A percentile compares a stretch with the other conserved stretches of the same genome.
Conservation (phyloP, 1,140 invertebrate species). For the Drosophila saltans region DNA sequence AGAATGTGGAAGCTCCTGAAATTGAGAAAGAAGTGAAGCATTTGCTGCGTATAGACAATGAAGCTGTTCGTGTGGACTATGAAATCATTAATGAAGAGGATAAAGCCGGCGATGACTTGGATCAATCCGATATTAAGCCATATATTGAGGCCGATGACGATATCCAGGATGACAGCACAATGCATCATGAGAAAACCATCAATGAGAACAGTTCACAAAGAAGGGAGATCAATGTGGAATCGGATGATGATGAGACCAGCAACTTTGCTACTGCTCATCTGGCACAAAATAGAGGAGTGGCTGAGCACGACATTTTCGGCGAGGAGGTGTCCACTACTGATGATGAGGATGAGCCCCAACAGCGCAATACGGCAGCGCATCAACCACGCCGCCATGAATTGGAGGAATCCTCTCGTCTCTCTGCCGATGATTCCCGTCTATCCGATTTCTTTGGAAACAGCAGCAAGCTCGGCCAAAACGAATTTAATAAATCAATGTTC, state of each 20-base stretch:
- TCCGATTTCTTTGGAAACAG: constrained; percentile 86
- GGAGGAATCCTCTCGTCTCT: constrained; percentile 91
- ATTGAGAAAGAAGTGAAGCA: constrained; percentile 98
- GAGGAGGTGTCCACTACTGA: constrained; percentile 93
- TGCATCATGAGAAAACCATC: constrained; percentile 59
- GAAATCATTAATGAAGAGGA: constrained; percentile 96
- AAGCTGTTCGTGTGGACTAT: constrained; percentile 95
- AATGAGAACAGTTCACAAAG: constrained; percentile 57
- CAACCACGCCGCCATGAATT: constrained; percentile 86
- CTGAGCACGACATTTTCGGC: constrained; percentile 94
- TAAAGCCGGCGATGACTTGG: constrained; percentile 82
- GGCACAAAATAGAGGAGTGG: constrained; percentile 80
- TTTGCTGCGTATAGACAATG: constrained; percentile 95
- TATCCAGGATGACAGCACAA: constrained; percentile 66
- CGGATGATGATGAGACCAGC: constrained; percentile 76
- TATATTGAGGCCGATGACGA: constrained; percentile 85
- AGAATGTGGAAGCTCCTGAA: constrained; percentile 98
- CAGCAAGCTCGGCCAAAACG: constrained; percentile 66
- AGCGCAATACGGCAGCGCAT: constrained; percentile 84
- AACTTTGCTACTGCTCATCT: constrained; percentile 68
- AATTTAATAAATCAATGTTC: constrained; percentile 74
- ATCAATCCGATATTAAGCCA: constrained; percentile 83
- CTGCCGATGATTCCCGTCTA: constrained; percentile 89
- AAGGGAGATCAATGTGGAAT: constrained; percentile 82
- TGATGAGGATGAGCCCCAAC: constrained; percentile 87